Base-by-base conservation (phyloP, 2,797 vertebrate genomes). In the Borostomias antarcticus region DNA sequence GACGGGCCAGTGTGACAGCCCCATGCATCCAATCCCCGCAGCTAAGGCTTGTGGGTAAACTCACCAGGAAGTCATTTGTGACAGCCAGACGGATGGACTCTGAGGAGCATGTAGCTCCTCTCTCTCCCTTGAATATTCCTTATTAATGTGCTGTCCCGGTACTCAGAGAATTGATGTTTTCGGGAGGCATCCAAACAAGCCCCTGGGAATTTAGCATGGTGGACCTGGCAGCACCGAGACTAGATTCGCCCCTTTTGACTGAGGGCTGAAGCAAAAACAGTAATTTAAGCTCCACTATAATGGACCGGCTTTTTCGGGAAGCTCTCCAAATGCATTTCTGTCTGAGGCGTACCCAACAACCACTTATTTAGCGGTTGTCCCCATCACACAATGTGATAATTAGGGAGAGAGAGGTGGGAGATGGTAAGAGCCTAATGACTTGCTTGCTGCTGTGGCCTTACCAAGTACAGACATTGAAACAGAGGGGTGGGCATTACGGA, bases 241-340 rank as follows among this genome's bases (percentile, higher is more conserved):
- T 51, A 60, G 64, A 76, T 62, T 64, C 45, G 10, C 62, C 63
- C 23, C 67, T 67, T 83, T 70, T 85, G 86, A 90, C 77, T 74
- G 79, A 84, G 66, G 62, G 78, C 68, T 78, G 75, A 58, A 74
- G 69, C 68, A 86, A 85, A 89, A 90, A 86, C 79, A 82, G 77
- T 80, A 47, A 87, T 86, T 88, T 79, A 80, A 75, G 79, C 74
- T 32, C 25, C 53, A 74, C 59, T 71, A 65, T 82, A 71, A 79
- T 66, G 52, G 80, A 77, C 61, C 57, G 60, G 61, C 68, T 74
- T 66, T 76, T 74, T 62, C 64, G 58, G 59, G 60, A 72, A 13
- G 37, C 54, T 72, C 66, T 77, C 47, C 26, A 59, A 67, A 54
- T 56, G 73, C 62, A 69, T 74, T 76, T 78, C 58, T 62, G 62